Conservation (phyloP, 2,113 vertebrate genomes). For the Rhombomys opimus region DNA sequence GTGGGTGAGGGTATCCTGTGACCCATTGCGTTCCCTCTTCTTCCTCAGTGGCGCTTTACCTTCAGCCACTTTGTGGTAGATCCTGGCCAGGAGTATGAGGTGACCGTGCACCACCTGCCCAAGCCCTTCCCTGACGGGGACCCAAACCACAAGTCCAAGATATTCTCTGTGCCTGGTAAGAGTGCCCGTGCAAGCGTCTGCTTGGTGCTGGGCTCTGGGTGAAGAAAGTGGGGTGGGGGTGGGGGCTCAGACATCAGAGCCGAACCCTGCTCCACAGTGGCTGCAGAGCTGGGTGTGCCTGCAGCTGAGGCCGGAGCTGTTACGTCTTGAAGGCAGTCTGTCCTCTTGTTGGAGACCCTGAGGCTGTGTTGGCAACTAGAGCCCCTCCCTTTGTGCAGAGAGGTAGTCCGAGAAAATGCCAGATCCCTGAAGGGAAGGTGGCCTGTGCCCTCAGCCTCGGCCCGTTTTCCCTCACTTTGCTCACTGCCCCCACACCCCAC, state of each 20-base stretch:
- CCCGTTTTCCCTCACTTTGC: neutral
- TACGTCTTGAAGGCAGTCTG: neutral
- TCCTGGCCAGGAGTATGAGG: constrained; percentile 86
- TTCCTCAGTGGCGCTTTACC: constrained; percentile 87
- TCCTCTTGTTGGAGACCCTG: neutral
- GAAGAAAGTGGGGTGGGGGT: neutral
- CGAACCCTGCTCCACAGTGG: neutral
- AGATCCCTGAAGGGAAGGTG: neutral
- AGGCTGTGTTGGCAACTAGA: neutral
- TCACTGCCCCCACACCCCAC: neutral
- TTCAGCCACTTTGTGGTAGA: constrained; percentile 88
- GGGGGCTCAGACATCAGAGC: neutral
- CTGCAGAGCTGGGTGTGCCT: neutral
- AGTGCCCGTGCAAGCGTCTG: neutral
- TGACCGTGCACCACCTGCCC: constrained; percentile 89
- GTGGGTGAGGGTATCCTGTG: neutral
- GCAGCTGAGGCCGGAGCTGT: neutral
- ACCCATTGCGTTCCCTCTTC: neutral
- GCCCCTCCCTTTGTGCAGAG: neutral
- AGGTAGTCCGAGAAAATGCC: neutral
- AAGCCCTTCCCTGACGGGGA: constrained; percentile 84
- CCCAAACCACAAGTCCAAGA: constrained; percentile 80
- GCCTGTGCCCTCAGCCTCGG: accelerated
- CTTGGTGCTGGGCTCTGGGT: neutral
- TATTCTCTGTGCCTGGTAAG: constrained; percentile 85